Evolutionary conservation across 2,888 invertebrate species (phyloP), one percentile per base, ranked within the genome.

Genomic region (Dicroscelio sp.): DNA sequence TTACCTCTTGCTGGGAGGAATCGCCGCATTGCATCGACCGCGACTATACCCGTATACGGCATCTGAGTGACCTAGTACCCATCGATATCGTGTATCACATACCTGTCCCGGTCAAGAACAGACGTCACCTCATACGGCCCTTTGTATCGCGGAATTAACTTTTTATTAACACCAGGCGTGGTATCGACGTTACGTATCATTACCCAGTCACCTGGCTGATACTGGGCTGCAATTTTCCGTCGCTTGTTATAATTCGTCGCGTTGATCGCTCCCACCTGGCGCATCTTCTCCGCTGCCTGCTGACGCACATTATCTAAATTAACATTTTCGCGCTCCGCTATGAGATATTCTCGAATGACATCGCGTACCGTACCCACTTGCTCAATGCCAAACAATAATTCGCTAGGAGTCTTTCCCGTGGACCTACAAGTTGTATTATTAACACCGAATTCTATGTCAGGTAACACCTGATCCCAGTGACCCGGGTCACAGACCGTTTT

Each of bases 121-220:
- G 8, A 2, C 12, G 12, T n/a, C 20, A 73, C 73, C 52, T 73
- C 31, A 25, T 73, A 31, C 10, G 52, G 31, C n/a, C 52, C 48
- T 48, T 73, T 73, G 27, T 73, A 73, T 31, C 30, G 43, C 20
- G 52, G 73, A n/a, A 73, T 73, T n/a, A 52, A 52, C 48, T 73
- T 73, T n/a, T 73, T 73, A n/a, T 73, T 73, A 12, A 52, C 31
- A 0, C 52, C 31, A n/a, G 73, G 30, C 0, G 73, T 73, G 1
- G 27, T 27, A 73, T 73, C 73, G 31, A 52, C 52, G 25, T 52
- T 48, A 10, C 30, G 30, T 25, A 73, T 30, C 73, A 73, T 73
- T 1, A 73, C 52, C 17, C 10, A n/a, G 27, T 73, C 73, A 4
- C 73, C 73, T 1, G 20, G 2, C 48, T 48, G 48, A 48, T 48